These are phyloP conservation scores for Natator depressus DNA, from an alignment of 2,113 vertebrate genomes.

Conservation along the genomic window DNA sequence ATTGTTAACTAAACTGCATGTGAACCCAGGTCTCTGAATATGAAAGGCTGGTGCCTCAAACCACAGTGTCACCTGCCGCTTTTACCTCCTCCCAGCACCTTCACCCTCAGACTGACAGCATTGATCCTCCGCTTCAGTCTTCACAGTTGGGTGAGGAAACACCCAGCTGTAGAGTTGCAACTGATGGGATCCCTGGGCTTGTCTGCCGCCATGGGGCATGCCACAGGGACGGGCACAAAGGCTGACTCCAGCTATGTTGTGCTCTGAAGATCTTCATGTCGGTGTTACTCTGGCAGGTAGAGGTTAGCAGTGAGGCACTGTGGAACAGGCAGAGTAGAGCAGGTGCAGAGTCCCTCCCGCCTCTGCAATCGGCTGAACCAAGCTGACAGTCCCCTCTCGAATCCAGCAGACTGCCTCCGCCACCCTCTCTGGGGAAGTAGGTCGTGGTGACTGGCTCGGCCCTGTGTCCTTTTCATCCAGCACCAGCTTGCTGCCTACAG, in stretches of 20 bases:
- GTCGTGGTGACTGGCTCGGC: not conserved
- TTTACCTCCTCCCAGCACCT: not conserved
- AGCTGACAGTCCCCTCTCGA: not conserved
- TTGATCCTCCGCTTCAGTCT: constrained; percentile 4
- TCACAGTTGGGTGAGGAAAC: not conserved
- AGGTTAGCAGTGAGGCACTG: too few relatives aligned
- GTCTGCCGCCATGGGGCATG: not conserved
- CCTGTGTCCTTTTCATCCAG: fast-evolving
- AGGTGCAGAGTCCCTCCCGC: too few relatives aligned
- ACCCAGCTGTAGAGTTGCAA: fast-evolving
- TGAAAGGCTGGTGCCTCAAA: not conserved
- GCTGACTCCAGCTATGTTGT: fast-evolving
- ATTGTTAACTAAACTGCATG: not conserved
- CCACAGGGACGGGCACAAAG: not conserved
- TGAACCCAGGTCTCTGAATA: not conserved
- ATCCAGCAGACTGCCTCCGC: not conserved
- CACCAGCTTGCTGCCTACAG: not conserved
- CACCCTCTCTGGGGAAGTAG: not conserved
- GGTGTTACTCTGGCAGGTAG: fast-evolving
- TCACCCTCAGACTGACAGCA: not conserved
- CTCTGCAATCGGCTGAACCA: not conserved
- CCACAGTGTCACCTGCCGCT: not conserved
- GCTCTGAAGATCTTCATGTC: fast-evolving
- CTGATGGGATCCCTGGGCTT: not conserved
- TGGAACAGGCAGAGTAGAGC: not conserved